These are phyloP conservation scores for Limosa lapponica DNA, from an alignment of 2,797 vertebrate genomes.

Conservation along the genomic window DNA sequence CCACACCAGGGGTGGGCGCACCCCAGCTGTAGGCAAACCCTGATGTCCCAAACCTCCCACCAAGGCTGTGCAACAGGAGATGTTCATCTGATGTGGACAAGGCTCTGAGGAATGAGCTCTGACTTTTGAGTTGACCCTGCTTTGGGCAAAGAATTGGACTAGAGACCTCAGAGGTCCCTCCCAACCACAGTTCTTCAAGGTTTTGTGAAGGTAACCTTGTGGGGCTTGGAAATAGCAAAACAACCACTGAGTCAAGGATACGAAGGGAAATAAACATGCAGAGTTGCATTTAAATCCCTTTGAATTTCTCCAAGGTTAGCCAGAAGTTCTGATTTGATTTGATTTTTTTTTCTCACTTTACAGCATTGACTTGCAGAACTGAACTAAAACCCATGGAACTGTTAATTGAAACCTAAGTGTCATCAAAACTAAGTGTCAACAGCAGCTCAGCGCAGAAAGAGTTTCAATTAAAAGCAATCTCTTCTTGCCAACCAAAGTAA, in stretches of 20 bases:
- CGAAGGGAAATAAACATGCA: background rate
- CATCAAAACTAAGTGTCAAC: constrained; percentile 35
- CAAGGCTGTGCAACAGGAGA: background rate
- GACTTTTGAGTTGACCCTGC: background rate
- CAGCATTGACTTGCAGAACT: background rate
- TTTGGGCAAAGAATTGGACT: background rate
- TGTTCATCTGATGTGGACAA: background rate
- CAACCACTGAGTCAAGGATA: background rate
- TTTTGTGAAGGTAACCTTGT: background rate
- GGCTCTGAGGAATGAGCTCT: background rate
- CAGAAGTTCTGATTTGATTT: background rate
- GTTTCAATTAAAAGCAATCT: constrained; percentile 54
- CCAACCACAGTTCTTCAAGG: background rate
- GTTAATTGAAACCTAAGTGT: constrained; percentile 47
- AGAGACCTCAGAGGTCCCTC: background rate
- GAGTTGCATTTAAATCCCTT: background rate
- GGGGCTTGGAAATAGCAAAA: background rate
- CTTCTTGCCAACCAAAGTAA: background rate
- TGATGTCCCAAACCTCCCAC: background rate
- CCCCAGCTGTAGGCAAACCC: background rate
- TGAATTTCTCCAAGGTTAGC: background rate
- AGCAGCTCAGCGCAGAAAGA: background rate
- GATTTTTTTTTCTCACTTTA: background rate
- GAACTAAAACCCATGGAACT: constrained; percentile 26
- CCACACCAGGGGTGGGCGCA: background rate